A percentile compares a stretch with the other conserved stretches of the same genome.
These are phyloP conservation scores for Echeneis naucrates DNA, from an alignment of 2,797 vertebrate species.

Conservation along the genomic window DNA sequence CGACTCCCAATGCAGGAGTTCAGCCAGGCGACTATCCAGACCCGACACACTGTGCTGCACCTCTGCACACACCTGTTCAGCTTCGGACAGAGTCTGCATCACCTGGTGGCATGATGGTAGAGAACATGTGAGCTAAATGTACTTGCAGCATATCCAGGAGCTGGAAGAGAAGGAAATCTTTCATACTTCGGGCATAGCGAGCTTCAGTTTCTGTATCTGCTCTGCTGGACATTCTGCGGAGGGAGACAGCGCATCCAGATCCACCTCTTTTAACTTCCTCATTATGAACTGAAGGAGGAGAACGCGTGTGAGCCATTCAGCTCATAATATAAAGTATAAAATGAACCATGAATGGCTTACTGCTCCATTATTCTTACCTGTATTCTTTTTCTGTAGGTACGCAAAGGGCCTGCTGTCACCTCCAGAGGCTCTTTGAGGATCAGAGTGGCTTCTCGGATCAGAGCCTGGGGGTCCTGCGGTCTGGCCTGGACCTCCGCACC, in stretches of 20 bases:
- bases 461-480: conserved; percentile 65
- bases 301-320: neutral
- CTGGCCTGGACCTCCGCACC: conserved; percentile 21
- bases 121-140: neutral
- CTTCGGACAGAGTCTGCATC: conserved; percentile 80
- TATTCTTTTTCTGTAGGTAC: conserved; percentile 78
- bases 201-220: conserved; percentile 77
- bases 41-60: conserved; percentile 81
- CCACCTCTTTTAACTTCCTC: conserved; percentile 81
- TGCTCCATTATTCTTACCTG: conserved; percentile 72
- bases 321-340: neutral
- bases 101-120: conserved; percentile 64
- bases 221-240: conserved; percentile 76
- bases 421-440: conserved; percentile 78
- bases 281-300: conserved; percentile 75
- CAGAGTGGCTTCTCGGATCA: conserved; percentile 75
- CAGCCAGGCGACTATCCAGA: conserved; percentile 83
- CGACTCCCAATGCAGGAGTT: conserved; percentile 84
- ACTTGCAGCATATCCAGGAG: neutral
- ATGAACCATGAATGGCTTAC: neutral
- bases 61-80: conserved; percentile 82
- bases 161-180: neutral
- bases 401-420: conserved; percentile 65
- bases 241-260: conserved; percentile 73
- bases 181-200: conserved; percentile 80